Percentiles rank a stretch among this genome's conserved stretches.
These are phyloP conservation scores for Neoarius graeffei DNA, from an alignment of 2,113 vertebrate genomes.

Conservation along the genomic window DNA sequence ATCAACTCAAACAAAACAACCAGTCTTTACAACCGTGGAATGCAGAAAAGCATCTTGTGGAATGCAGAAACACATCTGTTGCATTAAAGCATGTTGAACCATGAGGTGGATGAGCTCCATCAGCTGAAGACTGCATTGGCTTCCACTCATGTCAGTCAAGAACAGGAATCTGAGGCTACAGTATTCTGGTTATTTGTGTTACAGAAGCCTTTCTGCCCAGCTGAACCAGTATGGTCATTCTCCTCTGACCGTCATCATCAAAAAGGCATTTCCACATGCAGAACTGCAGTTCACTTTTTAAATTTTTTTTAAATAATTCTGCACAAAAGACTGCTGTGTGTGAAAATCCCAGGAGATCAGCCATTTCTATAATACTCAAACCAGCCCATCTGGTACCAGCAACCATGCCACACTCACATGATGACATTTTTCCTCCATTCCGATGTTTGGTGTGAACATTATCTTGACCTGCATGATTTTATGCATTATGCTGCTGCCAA, in stretches of 20 bases:
- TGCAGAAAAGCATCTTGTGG: neutral
- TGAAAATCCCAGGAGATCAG: neutral
- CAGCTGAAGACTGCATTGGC: neutral
- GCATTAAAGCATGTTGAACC: neutral
- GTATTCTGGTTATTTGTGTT: neutral
- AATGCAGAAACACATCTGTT: neutral
- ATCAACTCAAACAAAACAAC: neutral
- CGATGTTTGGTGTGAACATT: neutral
- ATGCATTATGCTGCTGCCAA: neutral
- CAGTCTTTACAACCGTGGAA: neutral
- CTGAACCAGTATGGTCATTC: neutral
- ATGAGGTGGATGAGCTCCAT: neutral
- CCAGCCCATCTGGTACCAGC: neutral
- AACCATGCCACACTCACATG: neutral
- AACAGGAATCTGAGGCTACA: neutral
- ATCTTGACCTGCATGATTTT: neutral
- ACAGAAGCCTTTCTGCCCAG: neutral
- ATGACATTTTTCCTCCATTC: neutral
- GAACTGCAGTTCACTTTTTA: neutral
- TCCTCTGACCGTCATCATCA: neutral
- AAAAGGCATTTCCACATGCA: neutral
- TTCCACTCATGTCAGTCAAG: neutral
- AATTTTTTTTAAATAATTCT: neutral
- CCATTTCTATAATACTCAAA: neutral
- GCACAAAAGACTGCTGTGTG: too few relatives aligned